Base-by-base conservation (phyloP, 2,113 vertebrate genomes). In the Drymodes brunneopygia region DNA sequence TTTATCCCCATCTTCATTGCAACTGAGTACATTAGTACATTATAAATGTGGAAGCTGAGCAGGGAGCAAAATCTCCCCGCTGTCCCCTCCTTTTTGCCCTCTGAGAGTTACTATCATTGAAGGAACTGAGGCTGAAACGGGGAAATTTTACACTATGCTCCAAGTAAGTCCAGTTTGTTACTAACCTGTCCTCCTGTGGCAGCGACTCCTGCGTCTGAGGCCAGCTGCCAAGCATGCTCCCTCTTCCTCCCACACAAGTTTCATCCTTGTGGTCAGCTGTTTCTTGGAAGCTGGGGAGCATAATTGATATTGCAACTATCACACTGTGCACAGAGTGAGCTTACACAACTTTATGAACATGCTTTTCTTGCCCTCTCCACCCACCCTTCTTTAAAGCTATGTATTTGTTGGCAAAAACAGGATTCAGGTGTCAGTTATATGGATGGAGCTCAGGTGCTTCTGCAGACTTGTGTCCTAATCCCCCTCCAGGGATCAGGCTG, bases 341-440 rank as follows among this genome's bases (percentile, higher is more conserved):
- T 95, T 94, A 81, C 93, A 86, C 92, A 96, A 95, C 85, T 33
- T 71, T 40, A 51, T 65, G 92, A 96, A 95, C 94, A 57, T 78
- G 93, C 93, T 96, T 96, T 95, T 90, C 92, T 90, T 83, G 90
- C 79, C 90, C 64, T 95, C 72, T 86, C 94, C 94, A 81, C 94
- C 90, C 92, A 93, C 82, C 72, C 78, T 86, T 56, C 67, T 88
- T 72, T 56, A 83, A 93, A 86, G 92, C 69, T 60, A 8, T 44
- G 51, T 31, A 28, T 94, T 90, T 93, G 87, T 38, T 57, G 40
- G 81, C 86, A 78, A 96, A 93, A 96, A 88, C 80, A 92, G 56
- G 87, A 36, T 62, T 69, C 58, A 36, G 74, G 67, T 83, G 85
- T 86, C 84, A 70, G 58, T n/a, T 60, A 3, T 15, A 57, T 24